Conservation (phyloP, 2,797 vertebrate genomes). For the Coreius guichenoti region DNA sequence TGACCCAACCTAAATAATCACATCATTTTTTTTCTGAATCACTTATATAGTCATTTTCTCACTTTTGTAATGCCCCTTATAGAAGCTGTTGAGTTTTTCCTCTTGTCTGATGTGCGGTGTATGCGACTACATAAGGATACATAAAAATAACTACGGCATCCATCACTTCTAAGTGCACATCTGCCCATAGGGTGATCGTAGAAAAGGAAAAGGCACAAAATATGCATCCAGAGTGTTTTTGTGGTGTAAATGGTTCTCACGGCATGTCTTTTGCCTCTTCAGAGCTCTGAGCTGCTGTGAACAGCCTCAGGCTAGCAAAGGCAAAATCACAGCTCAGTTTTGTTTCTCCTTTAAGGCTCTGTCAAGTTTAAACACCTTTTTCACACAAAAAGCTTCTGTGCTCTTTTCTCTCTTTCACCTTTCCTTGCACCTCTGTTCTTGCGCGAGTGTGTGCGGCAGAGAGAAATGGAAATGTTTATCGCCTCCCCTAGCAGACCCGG, state of each 20-base stretch:
- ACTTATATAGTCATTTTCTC: not conserved
- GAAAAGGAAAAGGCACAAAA: not conserved
- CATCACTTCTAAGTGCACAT: slow-evolving; percentile 2
- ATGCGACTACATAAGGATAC: not conserved
- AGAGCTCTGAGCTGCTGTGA: slow-evolving; percentile 61
- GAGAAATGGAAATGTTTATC: not conserved
- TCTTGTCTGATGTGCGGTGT: not conserved
- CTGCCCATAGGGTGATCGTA: not conserved
- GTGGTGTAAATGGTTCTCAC: slow-evolving; percentile 11
- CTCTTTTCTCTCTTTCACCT: slow-evolving; percentile 3
- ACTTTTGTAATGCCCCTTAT: not conserved
- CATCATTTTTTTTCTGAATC: not conserved
- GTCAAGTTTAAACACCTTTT: slow-evolving; percentile 59
- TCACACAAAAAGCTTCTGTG: slow-evolving; percentile 44
- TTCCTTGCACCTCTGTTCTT: slow-evolving; percentile 4
- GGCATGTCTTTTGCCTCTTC: slow-evolving; percentile 50
- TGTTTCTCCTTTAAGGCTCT: slow-evolving; percentile 65
- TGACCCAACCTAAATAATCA: not conserved
- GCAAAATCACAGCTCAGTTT: slow-evolving; percentile 74
- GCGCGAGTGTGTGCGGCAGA: not conserved
- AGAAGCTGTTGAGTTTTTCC: not conserved
- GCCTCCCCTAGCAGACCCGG: not conserved
- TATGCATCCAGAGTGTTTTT: not conserved
- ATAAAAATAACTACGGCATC: not conserved
- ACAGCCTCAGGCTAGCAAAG: slow-evolving; percentile 69